phyloP scores from a whole-genome alignment of 1,140 invertebrate genomes.

The Onthophagus taurus region DNA sequence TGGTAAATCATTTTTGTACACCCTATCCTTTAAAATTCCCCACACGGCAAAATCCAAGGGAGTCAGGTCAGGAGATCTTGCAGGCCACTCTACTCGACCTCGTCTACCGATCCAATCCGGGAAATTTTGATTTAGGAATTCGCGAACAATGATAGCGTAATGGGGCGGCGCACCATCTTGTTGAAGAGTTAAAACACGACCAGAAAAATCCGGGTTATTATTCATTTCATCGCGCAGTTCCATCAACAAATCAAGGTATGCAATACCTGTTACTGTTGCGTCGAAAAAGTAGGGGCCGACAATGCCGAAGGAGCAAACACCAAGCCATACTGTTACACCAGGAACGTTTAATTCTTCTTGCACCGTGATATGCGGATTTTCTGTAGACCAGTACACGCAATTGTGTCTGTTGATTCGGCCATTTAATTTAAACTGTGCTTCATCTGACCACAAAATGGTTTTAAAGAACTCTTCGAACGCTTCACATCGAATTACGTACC shows the following conservation, averaged over 20 bases:
- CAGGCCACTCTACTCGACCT: slow-evolving; percentile 3
- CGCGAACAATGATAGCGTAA: slow-evolving; percentile 9
- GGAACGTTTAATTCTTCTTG: slow-evolving; percentile 11
- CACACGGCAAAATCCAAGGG: slow-evolving; percentile 13
- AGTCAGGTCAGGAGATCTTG: slow-evolving; percentile 12
- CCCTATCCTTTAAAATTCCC: slow-evolving; percentile 13
- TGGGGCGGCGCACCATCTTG: slow-evolving; percentile 11
- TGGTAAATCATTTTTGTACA: slow-evolving; percentile 10
- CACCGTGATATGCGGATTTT: slow-evolving; percentile 9
- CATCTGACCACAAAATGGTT: slow-evolving; percentile 6
- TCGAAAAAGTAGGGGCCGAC: slow-evolving; percentile 4
- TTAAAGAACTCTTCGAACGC: not conserved
- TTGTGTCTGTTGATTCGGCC: slow-evolving; percentile 14
- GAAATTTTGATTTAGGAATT: slow-evolving; percentile 13
- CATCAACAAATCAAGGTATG: not conserved
- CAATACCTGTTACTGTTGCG: not conserved
- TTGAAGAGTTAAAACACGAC: slow-evolving; percentile 1
- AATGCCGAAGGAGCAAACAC: not conserved
- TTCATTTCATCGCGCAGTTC: no score
- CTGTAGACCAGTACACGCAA: slow-evolving; percentile 8
- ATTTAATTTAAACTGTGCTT: slow-evolving; percentile 13
- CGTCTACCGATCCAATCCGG: slow-evolving; percentile 11
- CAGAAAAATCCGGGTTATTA: not conserved
- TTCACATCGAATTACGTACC: not conserved
- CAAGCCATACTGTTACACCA: slow-evolving; percentile 1